These are phyloP conservation scores for Brachyopa scutellaris DNA, from an alignment of 2,888 invertebrate species.

Conservation along the genomic window DNA sequence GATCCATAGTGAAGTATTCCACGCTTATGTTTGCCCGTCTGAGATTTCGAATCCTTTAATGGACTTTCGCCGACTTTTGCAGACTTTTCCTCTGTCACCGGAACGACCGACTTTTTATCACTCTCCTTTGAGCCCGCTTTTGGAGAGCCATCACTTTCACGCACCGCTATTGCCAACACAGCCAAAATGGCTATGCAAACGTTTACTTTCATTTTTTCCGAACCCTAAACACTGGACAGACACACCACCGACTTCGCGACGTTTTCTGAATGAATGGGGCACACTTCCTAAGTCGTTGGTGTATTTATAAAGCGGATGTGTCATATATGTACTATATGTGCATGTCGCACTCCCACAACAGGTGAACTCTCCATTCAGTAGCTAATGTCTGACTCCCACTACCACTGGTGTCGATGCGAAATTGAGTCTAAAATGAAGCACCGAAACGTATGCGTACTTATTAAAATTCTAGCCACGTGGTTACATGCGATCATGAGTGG, in stretches of 20 bases:
- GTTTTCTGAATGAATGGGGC: constrained; percentile 77
- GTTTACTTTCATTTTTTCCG: constrained; percentile 70
- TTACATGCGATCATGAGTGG: constrained; percentile 43
- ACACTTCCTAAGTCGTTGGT: constrained; percentile 79
- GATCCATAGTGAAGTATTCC: constrained; percentile 61
- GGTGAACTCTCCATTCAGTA: constrained; percentile 50
- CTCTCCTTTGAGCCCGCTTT: constrained; percentile 47
- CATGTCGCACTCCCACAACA: constrained; percentile 55
- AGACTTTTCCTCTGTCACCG: constrained; percentile 21
- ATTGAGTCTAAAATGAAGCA: constrained; percentile 33
- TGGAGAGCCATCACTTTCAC: constrained; percentile 65
- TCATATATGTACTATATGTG: constrained; percentile 22
- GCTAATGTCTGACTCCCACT: constrained; percentile 34
- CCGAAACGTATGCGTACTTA: constrained; percentile 24
- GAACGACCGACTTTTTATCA: constrained; percentile 21
- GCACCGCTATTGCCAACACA: constrained; percentile 59
- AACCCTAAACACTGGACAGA: constrained; percentile 46
- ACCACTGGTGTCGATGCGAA: constrained; percentile 18
- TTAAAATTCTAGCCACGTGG: constrained; percentile 57
- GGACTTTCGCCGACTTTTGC: constrained; percentile 17
- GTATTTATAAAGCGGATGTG: constrained; percentile 81
- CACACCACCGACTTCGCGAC: constrained; percentile 62
- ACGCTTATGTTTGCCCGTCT: constrained; percentile 56
- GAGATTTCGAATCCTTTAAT: constrained; percentile 17
- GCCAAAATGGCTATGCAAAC: constrained; percentile 64